phyloP scores from a whole-genome alignment of 2,888 invertebrate species.

The Heliothis peltigera region DNA sequence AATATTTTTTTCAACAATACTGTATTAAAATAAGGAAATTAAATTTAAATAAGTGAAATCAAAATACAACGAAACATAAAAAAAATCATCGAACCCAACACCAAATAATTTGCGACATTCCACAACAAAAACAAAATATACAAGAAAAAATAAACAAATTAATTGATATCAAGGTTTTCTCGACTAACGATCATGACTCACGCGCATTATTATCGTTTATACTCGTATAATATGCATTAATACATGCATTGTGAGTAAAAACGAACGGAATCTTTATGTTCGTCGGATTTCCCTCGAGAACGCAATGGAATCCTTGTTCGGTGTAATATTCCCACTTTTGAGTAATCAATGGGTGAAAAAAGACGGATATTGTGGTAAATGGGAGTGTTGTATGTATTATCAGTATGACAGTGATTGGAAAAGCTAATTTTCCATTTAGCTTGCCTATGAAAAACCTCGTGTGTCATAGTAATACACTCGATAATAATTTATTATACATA shows the following conservation, averaged over 20 bases:
- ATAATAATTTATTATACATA: neutral
- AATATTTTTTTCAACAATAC: too few relatives aligned
- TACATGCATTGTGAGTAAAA: slow-evolving; percentile 53
- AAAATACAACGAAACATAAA: neutral
- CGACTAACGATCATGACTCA: slow-evolving; percentile 38
- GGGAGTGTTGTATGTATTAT: slow-evolving; percentile 24
- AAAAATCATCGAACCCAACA: slow-evolving; percentile 5
- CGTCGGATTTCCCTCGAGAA: slow-evolving; percentile 46
- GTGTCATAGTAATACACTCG: slow-evolving; percentile 26
- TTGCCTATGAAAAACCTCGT: slow-evolving; percentile 25
- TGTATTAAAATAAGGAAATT: too few relatives aligned
- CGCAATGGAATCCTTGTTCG: slow-evolving; percentile 40
- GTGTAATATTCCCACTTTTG: slow-evolving; percentile 53
- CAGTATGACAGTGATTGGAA: slow-evolving; percentile 31
- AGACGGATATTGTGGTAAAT: slow-evolving; percentile 30
- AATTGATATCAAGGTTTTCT: slow-evolving; percentile 22
- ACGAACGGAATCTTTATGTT: slow-evolving; percentile 54
- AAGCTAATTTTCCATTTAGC: slow-evolving; percentile 27
- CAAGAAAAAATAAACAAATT: slow-evolving; percentile 20
- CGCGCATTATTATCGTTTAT: slow-evolving; percentile 30
- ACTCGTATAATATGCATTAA: slow-evolving; percentile 35
- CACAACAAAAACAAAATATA: slow-evolving; percentile 1
- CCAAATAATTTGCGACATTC: neutral
- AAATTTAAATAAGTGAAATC: too few relatives aligned
- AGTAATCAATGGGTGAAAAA: slow-evolving; percentile 33